Evolutionary conservation across 2,888 invertebrate genomes (phyloP), one percentile per base, ranked within the genome.

Genomic region (Agonopterix arenella): DNA sequence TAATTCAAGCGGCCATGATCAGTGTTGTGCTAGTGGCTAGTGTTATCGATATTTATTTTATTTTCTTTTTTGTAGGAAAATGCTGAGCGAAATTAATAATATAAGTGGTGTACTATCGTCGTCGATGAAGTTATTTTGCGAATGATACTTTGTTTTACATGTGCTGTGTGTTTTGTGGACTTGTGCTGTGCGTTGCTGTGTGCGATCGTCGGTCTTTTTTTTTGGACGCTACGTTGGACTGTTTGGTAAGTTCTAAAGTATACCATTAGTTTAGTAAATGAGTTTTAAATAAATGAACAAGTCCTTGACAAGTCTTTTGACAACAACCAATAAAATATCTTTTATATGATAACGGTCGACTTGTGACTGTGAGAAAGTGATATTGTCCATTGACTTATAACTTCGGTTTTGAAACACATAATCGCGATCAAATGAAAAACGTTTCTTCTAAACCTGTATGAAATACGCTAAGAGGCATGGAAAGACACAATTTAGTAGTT

Each of bases 21-120:
- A 81, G 85, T 86, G 84, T 67, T 76, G 86, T 86, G 85, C 68
- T 59, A 78, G 81, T 11, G 42, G 9, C 11, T 11, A 43, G 64
- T 70, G 71, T 60, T 70, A 58, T 76, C 68, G 67, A 69, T 76
- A 63, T 68, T 65, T 64, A 73, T 79, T 81, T 76, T 80, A 70
- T 81, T 85, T 85, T 84, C 80, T 84, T 43, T 83, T 85, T 86
- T 83, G 82, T 89, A 89, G 89, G 89, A 86, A 83, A 88, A 83
- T 76, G 86, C 85, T 81, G 88, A 78, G 78, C 79, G 88, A 88
- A 85, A 84, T 84, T 80, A 84, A 83, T 86, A 88, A 85, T 83
- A 82, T 89, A 80, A 89, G 88, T 88, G 83, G 84, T 85, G 88
- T 88, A 80, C 78, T 89, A 66, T 84, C 86, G 53, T 84, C 88